A percentile compares a stretch with the other conserved stretches of the same genome.
Conservation (phyloP, 2,797 vertebrate genomes). For the Pantherophis vulpinus region DNA sequence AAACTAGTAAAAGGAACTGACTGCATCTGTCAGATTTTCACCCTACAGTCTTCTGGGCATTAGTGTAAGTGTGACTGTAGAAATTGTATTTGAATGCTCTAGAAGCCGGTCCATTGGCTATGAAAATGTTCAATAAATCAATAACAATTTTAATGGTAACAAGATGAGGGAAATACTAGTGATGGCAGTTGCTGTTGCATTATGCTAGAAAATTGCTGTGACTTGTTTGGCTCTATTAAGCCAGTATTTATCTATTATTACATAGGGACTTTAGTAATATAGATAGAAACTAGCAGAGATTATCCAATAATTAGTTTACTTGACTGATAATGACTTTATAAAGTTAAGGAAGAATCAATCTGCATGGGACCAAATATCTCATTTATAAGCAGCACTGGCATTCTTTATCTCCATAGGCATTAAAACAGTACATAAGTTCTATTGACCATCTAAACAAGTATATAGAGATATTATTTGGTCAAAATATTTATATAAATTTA, state of each 20-base stretch:
- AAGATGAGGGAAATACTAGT: conserved; percentile 76
- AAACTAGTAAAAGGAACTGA: neutral
- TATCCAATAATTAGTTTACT: conserved; percentile 80
- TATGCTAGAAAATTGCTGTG: conserved; percentile 77
- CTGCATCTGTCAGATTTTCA: conserved; percentile 16
- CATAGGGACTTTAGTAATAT: conserved; percentile 73
- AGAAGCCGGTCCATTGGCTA: conserved; percentile 75
- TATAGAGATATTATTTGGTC: neutral
- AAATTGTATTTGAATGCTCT: conserved; percentile 61
- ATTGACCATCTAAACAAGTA: neutral
- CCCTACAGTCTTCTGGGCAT: conserved; percentile 28
- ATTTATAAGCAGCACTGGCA: conserved; percentile 4
- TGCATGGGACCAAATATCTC: conserved; percentile 29
- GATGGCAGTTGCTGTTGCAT: conserved; percentile 51
- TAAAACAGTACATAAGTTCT: neutral
- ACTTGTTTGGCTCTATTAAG: conserved; percentile 81
- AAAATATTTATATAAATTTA: neutral
- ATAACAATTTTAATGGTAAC: conserved; percentile 79
- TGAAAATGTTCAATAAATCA: conserved; percentile 86
- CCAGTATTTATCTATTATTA: conserved; percentile 73
- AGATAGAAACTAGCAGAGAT: conserved; percentile 81
- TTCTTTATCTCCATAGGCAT: conserved; percentile 1
- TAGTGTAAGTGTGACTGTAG: conserved; percentile 47
- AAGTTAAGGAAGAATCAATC: conserved; percentile 47
- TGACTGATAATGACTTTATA: conserved; percentile 71